Evolutionary conservation across 2,113 vertebrate genomes (phyloP).

Genomic region (Scartelaos histophorus): DNA sequence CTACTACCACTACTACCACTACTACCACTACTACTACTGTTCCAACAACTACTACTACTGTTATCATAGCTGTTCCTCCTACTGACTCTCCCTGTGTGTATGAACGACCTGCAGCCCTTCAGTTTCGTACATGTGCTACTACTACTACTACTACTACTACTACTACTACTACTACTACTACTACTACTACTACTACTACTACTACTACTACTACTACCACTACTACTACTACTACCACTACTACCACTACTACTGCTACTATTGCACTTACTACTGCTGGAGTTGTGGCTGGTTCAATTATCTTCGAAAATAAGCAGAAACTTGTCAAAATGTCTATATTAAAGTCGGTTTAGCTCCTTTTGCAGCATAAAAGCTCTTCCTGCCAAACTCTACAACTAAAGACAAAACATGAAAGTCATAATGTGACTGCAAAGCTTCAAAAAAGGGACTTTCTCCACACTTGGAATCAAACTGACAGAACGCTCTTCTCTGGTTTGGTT

Average conservation of each 20-base stretch:
- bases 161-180: no score
- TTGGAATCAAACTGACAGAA: conserved; percentile 44
- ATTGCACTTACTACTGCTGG: background rate
- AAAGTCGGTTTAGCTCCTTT: background rate
- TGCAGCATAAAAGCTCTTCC: background rate
- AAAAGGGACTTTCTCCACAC: conserved; percentile 37
- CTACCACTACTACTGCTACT: no score
- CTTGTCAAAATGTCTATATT: background rate
- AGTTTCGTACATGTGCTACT: no score
- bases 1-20: background rate
- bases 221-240: no score
- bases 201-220: no score
- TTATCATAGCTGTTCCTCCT: background rate
- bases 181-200: no score
- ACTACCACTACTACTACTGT: background rate
- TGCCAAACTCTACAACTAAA: no score
- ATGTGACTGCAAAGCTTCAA: conserved; percentile 16
- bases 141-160: no score
- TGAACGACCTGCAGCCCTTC: no score
- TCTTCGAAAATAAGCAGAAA: background rate
- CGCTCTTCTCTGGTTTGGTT: conserved; percentile 43
- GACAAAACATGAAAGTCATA: no score
- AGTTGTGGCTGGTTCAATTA: background rate
- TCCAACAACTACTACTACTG: background rate
- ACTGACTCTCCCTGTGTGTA: no score